Evolutionary conservation across 1,140 invertebrate genomes (phyloP), one percentile per base, ranked within the genome.

Genomic region (Temnothorax nylanderi): DNA sequence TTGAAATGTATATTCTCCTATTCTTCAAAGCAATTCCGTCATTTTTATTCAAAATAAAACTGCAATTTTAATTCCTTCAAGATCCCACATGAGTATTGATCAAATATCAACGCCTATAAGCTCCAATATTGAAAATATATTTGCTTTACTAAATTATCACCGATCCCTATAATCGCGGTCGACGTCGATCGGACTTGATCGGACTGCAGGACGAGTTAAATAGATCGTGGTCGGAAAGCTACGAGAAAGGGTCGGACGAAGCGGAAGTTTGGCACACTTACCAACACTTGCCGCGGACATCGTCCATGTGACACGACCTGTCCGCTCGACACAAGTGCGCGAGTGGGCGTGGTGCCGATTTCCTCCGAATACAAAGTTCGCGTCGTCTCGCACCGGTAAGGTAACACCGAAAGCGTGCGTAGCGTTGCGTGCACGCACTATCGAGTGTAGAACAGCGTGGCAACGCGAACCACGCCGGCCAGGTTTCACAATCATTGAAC

Each of bases 201-300:
- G n/a, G 51, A 37, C 10, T 62, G 32, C 26, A 58, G 69, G 74
- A 67, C 6, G 54, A 85, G 78, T 85, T 80, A 80, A 82, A 85
- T 54, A n/a, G 60, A 89, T 77, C 67, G 58, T 84, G 77, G 54
- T 87, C n/a, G 32, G 64, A 65, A 26, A 60, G 47, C 21, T 16
- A 64, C 26, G 56, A 62, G 64, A 89, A 81, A 75, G 85, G 86
- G 88, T 87, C 74, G 72, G 75, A 67, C 54, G 26, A 80, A 51
- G 67, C 89, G 89, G 89, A 90, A 89, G 88, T 90, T 90, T 76
- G 89, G 86, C 89, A 90, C 62, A 90, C 85, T 90, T 90, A 76
- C 71, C 56, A 74, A 49, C 89, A 77, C 37, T 90, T 72, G 26
- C 47, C 72, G 13, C 60, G 77, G 77, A 84, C 69, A 67, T 32